phyloP scores from a whole-genome alignment of 2,113 vertebrate genomes.

The Phycodurus eques region DNA sequence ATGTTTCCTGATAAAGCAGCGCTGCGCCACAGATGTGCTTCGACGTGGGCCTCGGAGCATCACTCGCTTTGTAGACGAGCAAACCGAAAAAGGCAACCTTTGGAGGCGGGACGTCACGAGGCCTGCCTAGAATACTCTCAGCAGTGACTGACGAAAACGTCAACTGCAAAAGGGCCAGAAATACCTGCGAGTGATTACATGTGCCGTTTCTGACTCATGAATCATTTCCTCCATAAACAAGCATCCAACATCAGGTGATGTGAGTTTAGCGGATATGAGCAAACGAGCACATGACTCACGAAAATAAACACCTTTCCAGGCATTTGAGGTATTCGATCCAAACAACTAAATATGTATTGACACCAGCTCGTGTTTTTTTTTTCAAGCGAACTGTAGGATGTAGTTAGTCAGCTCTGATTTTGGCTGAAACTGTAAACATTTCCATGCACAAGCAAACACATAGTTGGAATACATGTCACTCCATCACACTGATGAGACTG shows the following conservation, averaged over 20 bases:
- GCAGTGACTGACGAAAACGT: conserved; percentile 39
- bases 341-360: conserved; percentile 16
- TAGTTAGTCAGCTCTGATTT: conserved; percentile 38
- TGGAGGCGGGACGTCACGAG: neutral
- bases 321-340: conserved; percentile 3
- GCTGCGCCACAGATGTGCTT: conserved; percentile 74
- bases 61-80: neutral
- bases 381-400: conserved; percentile 6
- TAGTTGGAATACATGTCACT: conserved; percentile 56
- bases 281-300: conserved; percentile 2
- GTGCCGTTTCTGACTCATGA: conserved; percentile 46
- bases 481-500: conserved; percentile 58
- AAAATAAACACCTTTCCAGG: conserved; percentile 10
- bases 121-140: conserved; percentile 34
- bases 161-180: conserved; percentile 8
- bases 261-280: conserved; percentile 3
- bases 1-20: conserved; percentile 73
- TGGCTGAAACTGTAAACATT: conserved; percentile 40
- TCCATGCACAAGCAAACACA: conserved; percentile 20
- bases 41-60: conserved; percentile 8
- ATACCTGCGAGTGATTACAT: conserved; percentile 39
- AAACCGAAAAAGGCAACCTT: neutral
- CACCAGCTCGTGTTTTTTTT: conserved; percentile 1
- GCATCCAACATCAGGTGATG: conserved; percentile 3
- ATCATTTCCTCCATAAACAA: conserved; percentile 60